Evolutionary conservation across 64 coral and sea anemone genomes (phyloP), one percentile per base, ranked within the genome.

Genomic region (Pachyseris speciosa): DNA sequence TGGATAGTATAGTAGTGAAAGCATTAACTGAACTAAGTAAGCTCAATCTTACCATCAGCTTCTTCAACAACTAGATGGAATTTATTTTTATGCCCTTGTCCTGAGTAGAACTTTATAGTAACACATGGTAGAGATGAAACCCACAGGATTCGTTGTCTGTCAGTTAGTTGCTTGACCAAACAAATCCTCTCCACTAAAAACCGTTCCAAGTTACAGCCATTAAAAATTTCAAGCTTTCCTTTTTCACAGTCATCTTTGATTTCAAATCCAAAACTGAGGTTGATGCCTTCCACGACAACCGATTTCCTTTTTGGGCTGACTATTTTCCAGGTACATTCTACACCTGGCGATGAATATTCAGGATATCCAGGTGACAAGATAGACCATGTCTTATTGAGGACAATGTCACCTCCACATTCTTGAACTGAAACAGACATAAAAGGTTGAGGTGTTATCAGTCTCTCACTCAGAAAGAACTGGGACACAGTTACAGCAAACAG

Each of bases 141-240:
- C 95, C 95, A 97, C 2, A 93, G 59, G 16, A 61, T 40, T 79
- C 78, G 75, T 65, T 55, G 64, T 24, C 63, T 70, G 7, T 72
- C 27, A 38, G 22, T 77, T 64, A 40, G 45, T n/a, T 63, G 68
- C 17, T 37, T 37, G 0, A 7, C 13, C 1, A 48, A 9, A 34
- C 91, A 89, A 49, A 97, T 93, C 40, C 86, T 78, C 26, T 97
- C 95, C 3, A 97, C 95, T 37, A 97, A 61, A 50, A 97, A 93
- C 0, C 41, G 60, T 33, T 89, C 43, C 2, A 29, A 17, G 9
- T 53, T 61, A 78, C 91, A 97, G 1, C 95, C 95, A 93, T 97
- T 83, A 64, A 85, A 97, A 74, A 97, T 97, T 80, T 97, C 91
- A 3, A 97, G 39, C 48, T 26, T 70, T n/a, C 91, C 91, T 55